Percentiles rank a stretch among this genome's conserved stretches.
phyloP scores from a whole-genome alignment of 2,888 invertebrate genomes.

The Exocentrus adspersus region DNA sequence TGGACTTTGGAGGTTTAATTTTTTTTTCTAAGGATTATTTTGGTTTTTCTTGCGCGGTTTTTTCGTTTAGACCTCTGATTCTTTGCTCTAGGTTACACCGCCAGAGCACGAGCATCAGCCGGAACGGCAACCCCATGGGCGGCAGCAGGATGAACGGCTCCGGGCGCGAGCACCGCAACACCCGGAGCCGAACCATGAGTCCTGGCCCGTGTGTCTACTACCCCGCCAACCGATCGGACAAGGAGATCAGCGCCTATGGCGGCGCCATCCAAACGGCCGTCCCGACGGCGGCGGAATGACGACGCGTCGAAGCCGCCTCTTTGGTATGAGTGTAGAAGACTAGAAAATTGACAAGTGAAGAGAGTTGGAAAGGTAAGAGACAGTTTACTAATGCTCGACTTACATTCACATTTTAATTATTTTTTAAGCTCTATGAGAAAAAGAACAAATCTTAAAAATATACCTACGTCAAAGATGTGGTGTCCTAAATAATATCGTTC shows the following conservation, averaged over 20 bases:
- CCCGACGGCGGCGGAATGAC: constrained; percentile 42
- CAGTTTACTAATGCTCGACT: too few relatives aligned
- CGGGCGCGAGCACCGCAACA: constrained; percentile 31
- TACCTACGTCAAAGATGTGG: neutral
- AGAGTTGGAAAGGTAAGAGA: neutral
- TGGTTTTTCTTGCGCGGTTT: too few relatives aligned
- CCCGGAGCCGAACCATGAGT: constrained; percentile 54
- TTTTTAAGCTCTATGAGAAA: too few relatives aligned
- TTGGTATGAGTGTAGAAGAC: constrained; percentile 12
- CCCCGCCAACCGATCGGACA: constrained; percentile 61
- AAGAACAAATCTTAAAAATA: neutral
- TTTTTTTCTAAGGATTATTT: too few relatives aligned
- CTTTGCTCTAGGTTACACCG: constrained; percentile 62
- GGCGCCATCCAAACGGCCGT: constrained; percentile 56
- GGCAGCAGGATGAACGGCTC: constrained; percentile 54
- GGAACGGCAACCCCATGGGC: constrained; percentile 59
- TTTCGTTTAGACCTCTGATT: too few relatives aligned
- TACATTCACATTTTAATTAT: too few relatives aligned
- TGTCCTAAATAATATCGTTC: too few relatives aligned
- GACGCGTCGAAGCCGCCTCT: constrained; percentile 30
- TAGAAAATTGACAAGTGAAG: too few relatives aligned
- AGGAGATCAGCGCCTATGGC: constrained; percentile 54
- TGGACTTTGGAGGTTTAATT: too few relatives aligned
- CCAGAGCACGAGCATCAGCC: constrained; percentile 63
- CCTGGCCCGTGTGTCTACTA: constrained; percentile 69